Evolutionary conservation across 2,797 vertebrate species (phyloP), one percentile per base, ranked within the genome.

Genomic region (Emydoidea blandingii): DNA sequence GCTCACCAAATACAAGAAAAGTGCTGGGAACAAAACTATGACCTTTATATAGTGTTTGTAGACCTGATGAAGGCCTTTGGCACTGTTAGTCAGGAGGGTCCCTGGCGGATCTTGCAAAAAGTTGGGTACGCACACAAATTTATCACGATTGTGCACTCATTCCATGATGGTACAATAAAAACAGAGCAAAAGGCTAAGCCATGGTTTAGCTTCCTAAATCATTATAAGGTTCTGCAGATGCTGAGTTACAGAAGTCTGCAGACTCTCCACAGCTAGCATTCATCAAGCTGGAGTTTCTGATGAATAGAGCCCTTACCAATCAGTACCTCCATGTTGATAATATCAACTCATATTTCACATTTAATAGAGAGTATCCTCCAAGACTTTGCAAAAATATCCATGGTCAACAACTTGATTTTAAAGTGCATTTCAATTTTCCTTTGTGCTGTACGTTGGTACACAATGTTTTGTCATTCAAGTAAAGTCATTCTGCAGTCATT

Each of bases 131-230:
- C 23, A 25, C 56, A 27, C 23, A 57, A 57, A 57, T 57, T 27
- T 57, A 57, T 57, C 8, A 27, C 56, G 25, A 2, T 57, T 57
- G 56, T 57, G 56, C 9, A 25, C 23, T 57, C 56, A 57, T 57
- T 57, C 56, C 25, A 57, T 57, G 56, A 9, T 57, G 27, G 12
- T 49, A 59, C 57, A 59, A 62, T 14, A 62, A 14, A 29, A 62
- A 34, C 57, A 57, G 57, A 59, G 27, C 57, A 59, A 29, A 59
- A 59, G 27, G 57, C 12, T 59, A 91, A 86, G 49, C 52, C 21
- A 85, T 10, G 80, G 83, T 95, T 89, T 41, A 78, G 80, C 93
- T 92, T 90, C 76, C 94, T 94, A 95, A 93, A 92, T 94, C 88
- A 96, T 59, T 88, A 88, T 41, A 94, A 85, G 90, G 57, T 86